Evolutionary conservation across 1,140 invertebrate genomes (phyloP), one percentile per base, ranked within the genome.

Genomic region (Tetragonula clypearis): DNA sequence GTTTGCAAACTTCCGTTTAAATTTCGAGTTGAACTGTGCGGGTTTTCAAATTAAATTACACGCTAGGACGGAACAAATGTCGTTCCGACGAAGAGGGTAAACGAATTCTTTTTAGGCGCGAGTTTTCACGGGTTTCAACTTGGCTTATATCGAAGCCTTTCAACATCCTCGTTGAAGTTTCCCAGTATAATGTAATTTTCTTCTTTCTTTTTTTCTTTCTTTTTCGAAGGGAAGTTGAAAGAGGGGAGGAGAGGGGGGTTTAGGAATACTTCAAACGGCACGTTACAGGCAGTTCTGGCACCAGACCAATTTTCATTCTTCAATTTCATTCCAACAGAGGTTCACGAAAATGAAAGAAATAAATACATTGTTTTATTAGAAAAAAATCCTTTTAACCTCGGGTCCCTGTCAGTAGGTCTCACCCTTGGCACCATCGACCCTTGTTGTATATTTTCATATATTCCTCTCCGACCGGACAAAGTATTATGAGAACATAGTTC

Each of bases 401-500:
- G 76, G 55, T 55, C 35, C 23, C 75, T 56, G 58, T 79, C 26
- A 53, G 49, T 53, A 55, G 55, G 56, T 74, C 35, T 79, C 65
- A 82, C 79, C 83, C 79, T 60, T 85, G 76, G 62, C 60, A 72
- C 65, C 56, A 65, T 83, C 87, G 80, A 80, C 84, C 88, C 80
- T 69, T 68, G 69, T 72, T 72, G 77, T 75, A 80, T 55, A 86
- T 86, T 88, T 89, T 83, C 87, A 88, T 88, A 89, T 73, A 66
- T 85, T 49, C n/a, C 41, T 84, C 41, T 41, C 56, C 85, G 83
- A 88, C 86, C 49, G 89, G 91, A 94, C 93, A 94, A 94, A 94
- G 93, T 91, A 88, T 94, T 94, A 94, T 94, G 94, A 95, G 94
- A 94, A 94, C 94, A 94, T 94, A 92, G 91, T 91, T 94, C 86